phyloP scores from a whole-genome alignment of 2,797 vertebrate genomes.

The Uromys caudimaculatus region DNA sequence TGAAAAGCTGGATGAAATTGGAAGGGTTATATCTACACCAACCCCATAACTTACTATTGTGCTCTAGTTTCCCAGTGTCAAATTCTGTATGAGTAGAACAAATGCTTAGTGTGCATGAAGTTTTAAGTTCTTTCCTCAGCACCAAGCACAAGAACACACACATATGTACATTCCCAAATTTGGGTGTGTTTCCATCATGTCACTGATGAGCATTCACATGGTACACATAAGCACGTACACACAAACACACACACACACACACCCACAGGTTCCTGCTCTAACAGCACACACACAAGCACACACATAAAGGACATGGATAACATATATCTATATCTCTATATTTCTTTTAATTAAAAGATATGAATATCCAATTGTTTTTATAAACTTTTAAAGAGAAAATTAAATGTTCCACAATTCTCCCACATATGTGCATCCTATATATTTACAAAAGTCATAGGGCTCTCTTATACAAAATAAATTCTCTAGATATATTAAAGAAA shows the following conservation, averaged over 20 bases:
- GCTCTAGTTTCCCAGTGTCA: neutral
- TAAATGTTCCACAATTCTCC: neutral
- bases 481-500: constrained; percentile 13
- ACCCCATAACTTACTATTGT: neutral
- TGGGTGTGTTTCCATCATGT: neutral
- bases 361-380: neutral
- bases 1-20: neutral
- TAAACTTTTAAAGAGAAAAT: neutral
- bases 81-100: neutral
- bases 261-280: too few relatives aligned
- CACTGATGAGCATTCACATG: neutral
- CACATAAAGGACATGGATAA: neutral
- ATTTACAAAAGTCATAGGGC: neutral
- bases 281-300: neutral
- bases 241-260: neutral
- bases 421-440: neutral
- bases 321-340: neutral
- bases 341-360: neutral
- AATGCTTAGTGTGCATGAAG: neutral
- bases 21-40: neutral
- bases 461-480: neutral
- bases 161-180: neutral
- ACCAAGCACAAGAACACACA: neutral
- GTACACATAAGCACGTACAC: neutral
- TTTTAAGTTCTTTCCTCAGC: neutral